These are phyloP conservation scores for Labeo calbasu DNA, from an alignment of 2,797 vertebrate genomes.

Conservation along the genomic window DNA sequence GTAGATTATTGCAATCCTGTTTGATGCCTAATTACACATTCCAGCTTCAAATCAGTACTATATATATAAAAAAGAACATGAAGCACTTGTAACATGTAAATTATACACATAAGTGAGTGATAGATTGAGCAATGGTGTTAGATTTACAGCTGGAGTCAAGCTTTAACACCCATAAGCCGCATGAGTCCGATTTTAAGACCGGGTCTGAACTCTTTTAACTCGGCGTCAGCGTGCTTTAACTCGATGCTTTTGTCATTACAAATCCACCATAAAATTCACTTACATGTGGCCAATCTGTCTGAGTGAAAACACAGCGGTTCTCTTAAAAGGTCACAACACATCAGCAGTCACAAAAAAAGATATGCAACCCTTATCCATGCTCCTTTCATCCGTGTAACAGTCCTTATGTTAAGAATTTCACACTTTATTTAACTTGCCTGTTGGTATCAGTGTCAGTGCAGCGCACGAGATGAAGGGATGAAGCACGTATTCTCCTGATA, in stretches of 20 bases:
- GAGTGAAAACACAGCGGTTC: conserved; percentile 61
- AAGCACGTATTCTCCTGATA: conserved; percentile 68
- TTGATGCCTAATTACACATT: neutral
- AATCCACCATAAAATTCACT: conserved; percentile 69
- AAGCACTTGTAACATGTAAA: neutral
- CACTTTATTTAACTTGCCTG: conserved; percentile 83
- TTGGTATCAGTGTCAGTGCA: conserved; percentile 77
- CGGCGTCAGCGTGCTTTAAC: conserved; percentile 26
- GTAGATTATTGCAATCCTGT: neutral
- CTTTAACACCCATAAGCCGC: conserved; percentile 10
- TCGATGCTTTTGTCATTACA: conserved; percentile 62
- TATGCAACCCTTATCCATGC: conserved; percentile 71
- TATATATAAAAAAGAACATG: neutral
- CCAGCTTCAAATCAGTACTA: neutral
- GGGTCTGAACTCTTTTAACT: conserved; percentile 18
- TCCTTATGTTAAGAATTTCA: conserved; percentile 80
- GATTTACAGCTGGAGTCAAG: conserved; percentile 7
- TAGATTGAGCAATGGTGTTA: neutral
- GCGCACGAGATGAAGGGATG: conserved; percentile 58
- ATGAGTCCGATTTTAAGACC: conserved; percentile 31
- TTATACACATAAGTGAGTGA: neutral
- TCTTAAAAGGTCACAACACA: conserved; percentile 73
- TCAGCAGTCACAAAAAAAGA: conserved; percentile 67
- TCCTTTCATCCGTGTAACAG: conserved; percentile 72
- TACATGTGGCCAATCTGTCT: conserved; percentile 59